Conservation (phyloP, 2,797 vertebrate genomes). For the Falco peregrinus region DNA sequence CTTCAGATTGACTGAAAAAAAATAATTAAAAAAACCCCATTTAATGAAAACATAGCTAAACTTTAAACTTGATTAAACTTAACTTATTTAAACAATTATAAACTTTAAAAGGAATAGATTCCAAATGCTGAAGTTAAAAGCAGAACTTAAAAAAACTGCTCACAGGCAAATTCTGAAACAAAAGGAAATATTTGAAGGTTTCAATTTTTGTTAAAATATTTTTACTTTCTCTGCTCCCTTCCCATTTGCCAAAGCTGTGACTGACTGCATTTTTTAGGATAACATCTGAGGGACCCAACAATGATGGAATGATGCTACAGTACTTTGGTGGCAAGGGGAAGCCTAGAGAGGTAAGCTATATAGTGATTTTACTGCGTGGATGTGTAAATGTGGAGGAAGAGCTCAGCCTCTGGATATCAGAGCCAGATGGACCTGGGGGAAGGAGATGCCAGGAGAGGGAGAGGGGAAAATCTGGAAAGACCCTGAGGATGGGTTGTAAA, state of each 20-base stretch:
- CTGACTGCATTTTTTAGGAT: too few species aligned
- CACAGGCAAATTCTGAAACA: background rate
- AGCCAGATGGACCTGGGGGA: background rate
- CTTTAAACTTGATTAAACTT: background rate
- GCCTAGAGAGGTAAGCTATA: too few species aligned
- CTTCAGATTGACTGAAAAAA: background rate
- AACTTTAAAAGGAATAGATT: background rate
- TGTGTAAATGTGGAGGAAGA: background rate
- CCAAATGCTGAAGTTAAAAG: background rate
- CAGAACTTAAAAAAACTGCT: background rate
- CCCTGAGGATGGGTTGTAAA: background rate
- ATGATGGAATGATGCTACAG: background rate
- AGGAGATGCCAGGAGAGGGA: background rate
- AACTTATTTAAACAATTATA: background rate
- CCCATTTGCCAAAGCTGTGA: background rate
- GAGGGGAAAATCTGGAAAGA: background rate
- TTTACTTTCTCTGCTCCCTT: background rate
- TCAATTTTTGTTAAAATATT: background rate
- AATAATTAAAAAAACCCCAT: background rate
- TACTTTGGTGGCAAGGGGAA: background rate
- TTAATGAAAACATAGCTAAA: background rate
- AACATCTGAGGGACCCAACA: background rate
- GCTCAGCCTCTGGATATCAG: background rate
- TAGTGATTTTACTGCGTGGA: fast-evolving
- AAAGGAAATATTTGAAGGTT: background rate